phyloP scores from a whole-genome alignment of 2,113 vertebrate species.

The Illadopsis cleaveri region DNA sequence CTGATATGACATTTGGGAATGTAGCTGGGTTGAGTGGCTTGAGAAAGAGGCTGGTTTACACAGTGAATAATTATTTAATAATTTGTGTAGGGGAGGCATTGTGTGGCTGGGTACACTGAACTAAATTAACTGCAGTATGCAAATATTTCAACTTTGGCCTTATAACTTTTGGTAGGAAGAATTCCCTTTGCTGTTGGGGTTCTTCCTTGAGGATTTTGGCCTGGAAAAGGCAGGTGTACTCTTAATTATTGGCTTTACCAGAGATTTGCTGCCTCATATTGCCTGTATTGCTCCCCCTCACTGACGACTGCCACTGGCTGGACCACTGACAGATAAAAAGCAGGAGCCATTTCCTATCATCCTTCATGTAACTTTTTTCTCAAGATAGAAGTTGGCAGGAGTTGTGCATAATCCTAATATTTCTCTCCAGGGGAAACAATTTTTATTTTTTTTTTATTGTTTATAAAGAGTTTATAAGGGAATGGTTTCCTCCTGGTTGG shows the following conservation, averaged over 20 bases:
- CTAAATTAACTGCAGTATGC: not conserved
- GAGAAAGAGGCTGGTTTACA: slow-evolving; percentile 7
- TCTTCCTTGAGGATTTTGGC: not conserved
- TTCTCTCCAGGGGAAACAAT: not conserved
- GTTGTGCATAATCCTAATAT: not conserved
- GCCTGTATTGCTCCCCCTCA: not conserved
- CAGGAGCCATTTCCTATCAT: not conserved
- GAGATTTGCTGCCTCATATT: not conserved
- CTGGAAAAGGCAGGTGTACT: not conserved
- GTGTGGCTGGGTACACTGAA: not conserved
- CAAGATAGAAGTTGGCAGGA: not conserved
- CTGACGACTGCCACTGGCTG: not conserved
- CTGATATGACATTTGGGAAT: not conserved
- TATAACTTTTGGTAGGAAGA: not conserved
- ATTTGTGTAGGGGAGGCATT: not conserved
- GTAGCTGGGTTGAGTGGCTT: slow-evolving; percentile 2
- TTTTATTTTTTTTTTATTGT: not conserved
- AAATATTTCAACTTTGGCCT: not conserved
- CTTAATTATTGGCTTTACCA: not conserved
- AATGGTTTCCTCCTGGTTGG: not conserved
- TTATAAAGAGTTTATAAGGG: not conserved
- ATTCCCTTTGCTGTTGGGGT: not conserved
- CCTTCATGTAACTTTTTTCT: not conserved
- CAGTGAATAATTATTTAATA: slow-evolving; percentile 17
- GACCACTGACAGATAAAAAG: not conserved